Evolutionary conservation across 2,113 vertebrate species (phyloP), one percentile per base, ranked within the genome.

Genomic region (Callorhinus ursinus): DNA sequence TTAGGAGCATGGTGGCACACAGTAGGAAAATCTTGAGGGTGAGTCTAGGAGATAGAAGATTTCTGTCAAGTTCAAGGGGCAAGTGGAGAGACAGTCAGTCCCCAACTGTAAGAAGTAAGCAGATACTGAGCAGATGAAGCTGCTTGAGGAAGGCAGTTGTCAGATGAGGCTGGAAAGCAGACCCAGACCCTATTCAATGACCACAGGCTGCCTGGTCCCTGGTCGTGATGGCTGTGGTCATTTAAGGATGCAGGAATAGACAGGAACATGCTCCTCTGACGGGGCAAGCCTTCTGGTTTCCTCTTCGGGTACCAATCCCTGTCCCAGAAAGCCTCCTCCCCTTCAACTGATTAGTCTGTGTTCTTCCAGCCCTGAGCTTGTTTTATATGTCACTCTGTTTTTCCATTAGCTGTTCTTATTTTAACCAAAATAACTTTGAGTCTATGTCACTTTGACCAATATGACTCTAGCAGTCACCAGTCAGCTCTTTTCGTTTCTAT

Each of bases 401-500:
- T 42, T 49, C 72, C n/a, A 26, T 82, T 59, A 86, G 3, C 13
- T 88, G 13, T 59, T 87, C 55, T 71, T 74, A 93, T 65, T 89
- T 95, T 69, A 92, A 26, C 33, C 84, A 84, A 65, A 84, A 13
- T 57, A 80, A 89, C 33, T 95, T 72, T 24, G 42, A 96, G 71
- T 57, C 57, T 88, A 3, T 85, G 93, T 72, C 51, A 71, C 87
- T 92, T 95, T 83, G 89, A 86, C 53, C 49, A n/a, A 72, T 67
- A 76, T 0, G 24, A 53, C 57, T 26, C 65, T 19, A 11, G 42
- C 0, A 49, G 71, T 72, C 36, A 49, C 33, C 76, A 71, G n/a
- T 86, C n/a, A 86, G 79, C 91, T 83, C 59, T 85, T 96, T 94
- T 81, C 7, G 18, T 85, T 76, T 92, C 71, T 31, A 42, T 85